Evolutionary conservation across 2,888 invertebrate species (phyloP).

Genomic region (Erpobdella octoculata): DNA sequence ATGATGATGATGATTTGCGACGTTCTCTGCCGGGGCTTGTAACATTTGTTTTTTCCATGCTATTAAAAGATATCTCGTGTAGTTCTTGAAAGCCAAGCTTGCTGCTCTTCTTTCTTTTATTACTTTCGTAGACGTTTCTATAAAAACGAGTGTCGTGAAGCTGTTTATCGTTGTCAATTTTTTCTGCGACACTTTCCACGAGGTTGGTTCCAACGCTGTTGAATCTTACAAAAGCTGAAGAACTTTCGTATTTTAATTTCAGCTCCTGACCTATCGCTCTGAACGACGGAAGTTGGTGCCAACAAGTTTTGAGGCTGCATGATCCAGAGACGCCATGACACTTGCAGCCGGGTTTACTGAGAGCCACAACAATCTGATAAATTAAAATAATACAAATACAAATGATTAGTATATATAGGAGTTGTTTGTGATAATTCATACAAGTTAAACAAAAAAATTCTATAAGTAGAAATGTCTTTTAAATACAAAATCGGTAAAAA

Average conservation of each 20-base stretch:
- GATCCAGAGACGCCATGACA: conserved; percentile 93
- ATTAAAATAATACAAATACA: conserved; percentile 20
- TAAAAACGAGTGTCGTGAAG: background rate
- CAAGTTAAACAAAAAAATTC: no score
- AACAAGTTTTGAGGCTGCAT: conserved; percentile 87
- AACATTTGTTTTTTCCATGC: background rate
- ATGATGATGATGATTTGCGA: no score
- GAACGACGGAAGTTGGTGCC: conserved; percentile 85
- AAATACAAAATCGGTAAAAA: no score
- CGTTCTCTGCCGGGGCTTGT: background rate
- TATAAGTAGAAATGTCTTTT: no score
- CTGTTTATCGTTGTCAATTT: background rate
- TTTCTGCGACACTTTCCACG: conserved; percentile 40
- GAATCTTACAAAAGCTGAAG: conserved; percentile 78
- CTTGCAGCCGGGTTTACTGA: conserved; percentile 84
- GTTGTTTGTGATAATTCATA: no score
- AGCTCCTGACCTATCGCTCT: conserved; percentile 82
- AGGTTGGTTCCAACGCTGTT: conserved; percentile 66
- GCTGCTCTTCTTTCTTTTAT: background rate
- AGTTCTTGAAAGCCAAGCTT: background rate
- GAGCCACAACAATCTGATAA: conserved; percentile 80
- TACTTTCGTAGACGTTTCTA: background rate
- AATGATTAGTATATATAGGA: no score
- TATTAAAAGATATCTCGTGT: background rate
- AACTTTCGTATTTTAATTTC: conserved; percentile 68